Evolutionary conservation across 2,888 invertebrate species (phyloP), one percentile per base, ranked within the genome.

Genomic region (Tribolium freemani): DNA sequence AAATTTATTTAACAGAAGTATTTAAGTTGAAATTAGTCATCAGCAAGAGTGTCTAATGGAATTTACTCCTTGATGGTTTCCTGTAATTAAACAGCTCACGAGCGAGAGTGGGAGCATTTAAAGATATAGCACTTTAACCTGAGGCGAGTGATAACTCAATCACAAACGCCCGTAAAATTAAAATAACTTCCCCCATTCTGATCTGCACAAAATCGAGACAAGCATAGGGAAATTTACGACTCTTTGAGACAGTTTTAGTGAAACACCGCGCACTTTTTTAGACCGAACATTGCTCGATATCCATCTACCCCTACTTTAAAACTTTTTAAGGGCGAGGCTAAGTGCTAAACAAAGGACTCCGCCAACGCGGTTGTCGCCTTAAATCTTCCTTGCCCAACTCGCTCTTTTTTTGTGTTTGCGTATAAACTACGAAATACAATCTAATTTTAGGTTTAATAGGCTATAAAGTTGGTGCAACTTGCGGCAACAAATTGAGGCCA

Each of bases 1-100:
- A 63, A 63, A 63, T 63, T 60, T 63, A 30, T 31, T 48, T 63
- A 50, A 63, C 51, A 50, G 48, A 63, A 63, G 46, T 63, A 63
- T 50, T 50, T 63, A 66, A 66, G 21, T 10, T 9, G 11, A 38
- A 68, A 68, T 58, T 68, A 67, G 54, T 56, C 30, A 67, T 56
- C 54, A 67, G 45, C 54, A 54, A 63, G 57, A 68, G 57, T 50
- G 57, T 13, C 31, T 68, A 68, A 68, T 57, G 10, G 44, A 56
- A 61, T 69, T 69, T 63, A 38, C 20, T 53, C 31, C 61, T 54
- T 70, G 63, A 70, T 70, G 63, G 56, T 63, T 53, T 70, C 56
- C 63, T 31, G 48, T 53, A 67, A 67, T 67, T 67, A 56, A 67
- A 46, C 31, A 67, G 45, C 56, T 38, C 56, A 57, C 38, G 26